Percentiles rank a stretch among this genome's conserved stretches.
These are phyloP conservation scores for Baccha elongata DNA, from an alignment of 2,888 invertebrate genomes.

Conservation along the genomic window DNA sequence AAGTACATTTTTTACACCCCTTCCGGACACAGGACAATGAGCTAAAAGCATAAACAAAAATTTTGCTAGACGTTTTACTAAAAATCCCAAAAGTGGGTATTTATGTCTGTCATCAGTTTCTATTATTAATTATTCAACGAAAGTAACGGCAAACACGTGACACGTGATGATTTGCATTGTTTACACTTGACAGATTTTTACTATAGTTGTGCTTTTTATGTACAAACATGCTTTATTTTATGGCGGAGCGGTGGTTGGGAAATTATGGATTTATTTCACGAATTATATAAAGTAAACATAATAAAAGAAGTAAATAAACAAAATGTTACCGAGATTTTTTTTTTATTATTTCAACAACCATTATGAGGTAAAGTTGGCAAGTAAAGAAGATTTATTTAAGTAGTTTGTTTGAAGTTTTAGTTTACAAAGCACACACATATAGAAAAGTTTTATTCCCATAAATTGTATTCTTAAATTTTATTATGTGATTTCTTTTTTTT, in stretches of 20 bases:
- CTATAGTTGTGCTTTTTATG: slow-evolving; percentile 3
- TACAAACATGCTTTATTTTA: neutral
- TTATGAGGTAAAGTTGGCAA: neutral
- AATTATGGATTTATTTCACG: neutral
- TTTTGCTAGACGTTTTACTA: slow-evolving; percentile 18
- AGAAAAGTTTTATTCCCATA: neutral
- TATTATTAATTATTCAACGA: slow-evolving; percentile 58
- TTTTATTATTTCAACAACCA: neutral
- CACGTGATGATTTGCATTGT: slow-evolving; percentile 45
- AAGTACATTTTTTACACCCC: neutral
- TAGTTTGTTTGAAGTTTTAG: neutral
- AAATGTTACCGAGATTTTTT: neutral
- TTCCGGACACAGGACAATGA: neutral
- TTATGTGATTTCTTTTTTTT: too few species aligned
- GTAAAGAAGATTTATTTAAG: neutral
- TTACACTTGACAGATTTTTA: slow-evolving; percentile 40
- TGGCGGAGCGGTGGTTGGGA: neutral
- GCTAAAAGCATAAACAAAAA: neutral
- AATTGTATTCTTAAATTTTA: neutral
- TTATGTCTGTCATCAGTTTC: slow-evolving; percentile 33
- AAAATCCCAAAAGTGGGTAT: slow-evolving; percentile 24
- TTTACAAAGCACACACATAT: neutral
- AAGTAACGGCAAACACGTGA: slow-evolving; percentile 41
- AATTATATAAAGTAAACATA: neutral
- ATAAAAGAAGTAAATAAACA: neutral